Conservation (phyloP, 2,797 vertebrate genomes). For the Streptopelia turtur region DNA sequence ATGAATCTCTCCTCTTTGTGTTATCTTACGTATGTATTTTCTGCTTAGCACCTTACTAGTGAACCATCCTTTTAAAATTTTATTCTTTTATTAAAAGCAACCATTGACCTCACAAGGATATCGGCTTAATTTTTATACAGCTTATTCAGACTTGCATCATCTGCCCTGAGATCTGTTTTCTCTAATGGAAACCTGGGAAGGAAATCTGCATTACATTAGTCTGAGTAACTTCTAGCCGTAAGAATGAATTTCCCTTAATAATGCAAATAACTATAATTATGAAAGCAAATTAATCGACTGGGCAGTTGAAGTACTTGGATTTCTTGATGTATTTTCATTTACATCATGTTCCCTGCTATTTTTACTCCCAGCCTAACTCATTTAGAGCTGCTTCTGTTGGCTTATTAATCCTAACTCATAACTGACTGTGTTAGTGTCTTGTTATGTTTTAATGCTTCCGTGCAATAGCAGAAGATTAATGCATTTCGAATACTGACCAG, state of each 20-base stretch:
- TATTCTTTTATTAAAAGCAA: background rate
- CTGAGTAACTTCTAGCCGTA: conserved; percentile 22
- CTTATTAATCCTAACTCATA: conserved; percentile 39
- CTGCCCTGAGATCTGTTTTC: conserved; percentile 23
- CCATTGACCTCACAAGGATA: background rate
- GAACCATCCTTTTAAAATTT: background rate
- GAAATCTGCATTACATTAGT: conserved; percentile 23
- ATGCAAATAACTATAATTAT: conserved; percentile 51
- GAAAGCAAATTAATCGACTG: conserved; percentile 60
- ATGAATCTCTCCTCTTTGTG: background rate
- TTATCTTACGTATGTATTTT: background rate
- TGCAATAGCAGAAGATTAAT: background rate
- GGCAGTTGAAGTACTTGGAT: conserved; percentile 38
- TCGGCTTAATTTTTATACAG: conserved; percentile 7
- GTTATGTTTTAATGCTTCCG: background rate
- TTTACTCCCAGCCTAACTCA: conserved; percentile 36
- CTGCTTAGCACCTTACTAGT: background rate
- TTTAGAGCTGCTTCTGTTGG: conserved; percentile 15
- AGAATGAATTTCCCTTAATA: conserved; percentile 46
- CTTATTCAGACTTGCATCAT: conserved; percentile 43
- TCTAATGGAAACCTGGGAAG: conserved; percentile 45
- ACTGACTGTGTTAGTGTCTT: background rate
- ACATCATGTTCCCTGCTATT: conserved; percentile 53
- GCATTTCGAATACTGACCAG: background rate
- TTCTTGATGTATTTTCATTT: conserved; percentile 46